Evolutionary conservation across 2,113 vertebrate genomes (phyloP), one percentile per base, ranked within the genome.

Genomic region (Aramus guarauna): DNA sequence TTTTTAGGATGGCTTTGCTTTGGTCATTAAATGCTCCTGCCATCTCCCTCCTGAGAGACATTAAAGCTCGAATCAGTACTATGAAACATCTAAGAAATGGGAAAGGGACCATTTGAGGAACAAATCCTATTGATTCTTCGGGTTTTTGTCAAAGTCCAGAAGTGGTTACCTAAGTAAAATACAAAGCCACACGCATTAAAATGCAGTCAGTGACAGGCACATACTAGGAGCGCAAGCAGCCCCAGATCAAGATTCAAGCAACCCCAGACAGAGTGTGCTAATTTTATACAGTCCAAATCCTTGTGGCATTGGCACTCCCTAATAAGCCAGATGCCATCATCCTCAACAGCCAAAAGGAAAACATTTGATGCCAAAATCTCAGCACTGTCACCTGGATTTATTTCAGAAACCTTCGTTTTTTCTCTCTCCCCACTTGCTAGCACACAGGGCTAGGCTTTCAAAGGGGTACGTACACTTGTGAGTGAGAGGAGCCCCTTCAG

Each of bases 391-490:
- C 73, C 39, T 84, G 66, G 56, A 66, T 91, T 92, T 75, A 64
- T 68, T 81, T 89, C 64, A 82, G 66, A 89, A 68, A 13, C 12
- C 4, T 60, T 36, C 3, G 7, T 55, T 77, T 62, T 80, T 39
- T 30, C 16, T 64, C 17, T 45, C 29, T 74, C 19, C 22, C 9
- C 8, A 32, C 34, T 82, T 47, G 12, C 27, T 74, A 53, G 55
- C 26, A 20, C 0, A 1, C 36, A 77, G 29, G 30, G 12, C 22
- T 27, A 52, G 30, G 52, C 20, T 79, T 85, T 72, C 27, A 79
- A 30, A 1, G 2, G 47, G 43, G 12, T 71, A 34, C 2, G 1
- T 11, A 23, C 0, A 0, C 47, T 27, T 50, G 48, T 39, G 55
- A 43, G 9, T 19, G 32, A 92, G 80, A 48, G 2, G 0, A 92